Base-by-base conservation (phyloP, 2,888 invertebrate species). In the Drosophila subquinaria region DNA sequence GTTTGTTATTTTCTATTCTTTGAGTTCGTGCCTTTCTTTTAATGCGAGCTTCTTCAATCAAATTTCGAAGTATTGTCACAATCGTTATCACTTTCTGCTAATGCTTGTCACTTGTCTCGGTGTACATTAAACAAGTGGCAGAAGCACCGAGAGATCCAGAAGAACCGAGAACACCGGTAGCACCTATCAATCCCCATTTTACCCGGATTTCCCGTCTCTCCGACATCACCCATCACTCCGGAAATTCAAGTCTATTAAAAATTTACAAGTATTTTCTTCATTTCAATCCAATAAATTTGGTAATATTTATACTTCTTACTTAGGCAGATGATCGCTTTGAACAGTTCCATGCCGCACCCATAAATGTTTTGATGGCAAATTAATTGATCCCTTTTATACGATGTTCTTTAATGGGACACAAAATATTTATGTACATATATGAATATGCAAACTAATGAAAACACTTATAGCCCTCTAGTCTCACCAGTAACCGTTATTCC, bases 401-500 rank as follows among this genome's bases (percentile, higher is more conserved):
- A 11, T 10, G 27, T 13, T 1, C 4, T 40, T 11, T n/a, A 13
- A n/a, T 13, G 1, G 0, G n/a, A 30, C 33, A 35, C 40, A 42
- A 40, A 40, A 40, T 2, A 60, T 30, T 30, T 30, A 4, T 3
- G 0, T 38, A n/a, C 53, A 13, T 17, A n/a, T 61, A 13, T 17
- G 8, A 43, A 59, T 68, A 59, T 59, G 45, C n/a, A 40, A 52
- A 8, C n/a, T 8, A 36, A 27, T 1, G 9, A 20, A 59, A 40
- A 45, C 20, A 45, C 15, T n/a, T 50, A 15, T 10, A 13, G 9
- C 30, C 38, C 20, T n/a, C 15, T 11, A 36, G 15, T 15, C 2
- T 27, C 4, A 30, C 11, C 6, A 40, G 10, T 17, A 9, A 35
- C 30, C 62, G 70, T 62, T 70, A 62, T n/a, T 23, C 4, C 11